These are phyloP conservation scores for Aphidoletes aphidimyza DNA, from an alignment of 2,888 invertebrate genomes.

Conservation along the genomic window DNA sequence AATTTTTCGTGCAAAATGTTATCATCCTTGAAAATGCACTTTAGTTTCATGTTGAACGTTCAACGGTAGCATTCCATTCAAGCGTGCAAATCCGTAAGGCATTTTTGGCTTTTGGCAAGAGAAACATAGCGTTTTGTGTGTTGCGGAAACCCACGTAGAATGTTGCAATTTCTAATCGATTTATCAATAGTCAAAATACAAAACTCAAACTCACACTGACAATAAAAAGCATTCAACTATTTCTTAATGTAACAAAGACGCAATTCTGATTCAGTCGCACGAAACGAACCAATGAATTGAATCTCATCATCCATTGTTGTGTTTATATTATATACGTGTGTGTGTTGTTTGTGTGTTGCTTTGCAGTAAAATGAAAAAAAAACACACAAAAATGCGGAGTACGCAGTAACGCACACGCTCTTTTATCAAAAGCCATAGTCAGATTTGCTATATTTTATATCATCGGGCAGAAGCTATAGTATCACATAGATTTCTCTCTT, in stretches of 20 bases:
- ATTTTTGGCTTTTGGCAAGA: too few species aligned
- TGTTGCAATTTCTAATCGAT: constrained; percentile 30
- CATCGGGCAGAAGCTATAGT: neutral
- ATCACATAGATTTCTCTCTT: constrained; percentile 22
- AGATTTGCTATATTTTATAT: constrained; percentile 15
- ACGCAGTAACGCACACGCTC: neutral
- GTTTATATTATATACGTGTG: neutral
- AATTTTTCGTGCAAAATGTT: too few species aligned
- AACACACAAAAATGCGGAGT: neutral
- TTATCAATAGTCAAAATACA: neutral
- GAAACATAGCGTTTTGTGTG: neutral
- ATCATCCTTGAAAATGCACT: too few species aligned
- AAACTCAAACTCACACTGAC: neutral
- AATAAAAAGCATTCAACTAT: neutral
- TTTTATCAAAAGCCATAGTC: neutral
- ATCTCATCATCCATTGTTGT: neutral
- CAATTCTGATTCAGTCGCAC: neutral
- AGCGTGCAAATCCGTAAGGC: too few species aligned
- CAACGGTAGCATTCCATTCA: too few species aligned
- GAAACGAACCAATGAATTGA: neutral
- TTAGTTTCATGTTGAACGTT: too few species aligned
- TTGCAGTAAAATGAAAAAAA: too few species aligned
- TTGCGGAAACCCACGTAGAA: constrained; percentile 10
- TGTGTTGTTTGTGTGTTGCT: too few species aligned
- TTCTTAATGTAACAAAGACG: neutral